Conservation (phyloP, 2,113 vertebrate species). For the Orycteropus afer region DNA sequence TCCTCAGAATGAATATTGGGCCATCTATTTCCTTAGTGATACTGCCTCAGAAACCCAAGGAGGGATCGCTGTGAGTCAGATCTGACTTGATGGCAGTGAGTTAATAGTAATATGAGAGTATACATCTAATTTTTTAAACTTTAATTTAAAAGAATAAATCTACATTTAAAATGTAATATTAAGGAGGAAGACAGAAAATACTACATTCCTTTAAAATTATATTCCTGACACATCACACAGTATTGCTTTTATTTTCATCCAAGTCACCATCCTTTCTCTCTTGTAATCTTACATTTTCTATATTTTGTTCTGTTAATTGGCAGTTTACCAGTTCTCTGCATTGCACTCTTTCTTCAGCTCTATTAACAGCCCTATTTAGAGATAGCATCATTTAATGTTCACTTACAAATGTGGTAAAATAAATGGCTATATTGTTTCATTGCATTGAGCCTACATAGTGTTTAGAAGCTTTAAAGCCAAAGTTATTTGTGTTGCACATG, state of each 20-base stretch:
- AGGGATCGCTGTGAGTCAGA: no score
- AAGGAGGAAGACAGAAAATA: neutral
- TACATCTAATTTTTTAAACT: neutral
- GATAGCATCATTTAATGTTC: neutral
- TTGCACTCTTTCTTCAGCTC: neutral
- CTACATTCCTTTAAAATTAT: constrained; percentile 28
- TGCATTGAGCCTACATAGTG: neutral
- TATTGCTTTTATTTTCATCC: constrained; percentile 32
- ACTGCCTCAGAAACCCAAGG: no score
- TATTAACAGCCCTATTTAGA: neutral
- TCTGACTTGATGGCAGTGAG: no score
- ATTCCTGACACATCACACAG: neutral
- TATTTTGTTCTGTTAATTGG: constrained; percentile 26
- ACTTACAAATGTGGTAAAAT: constrained; percentile 22
- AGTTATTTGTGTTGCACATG: neutral
- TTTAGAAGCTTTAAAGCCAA: constrained; percentile 20
- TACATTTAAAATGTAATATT: constrained; percentile 6
- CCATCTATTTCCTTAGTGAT: no score
- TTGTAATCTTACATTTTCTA: neutral
- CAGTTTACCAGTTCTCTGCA: constrained; percentile 2
- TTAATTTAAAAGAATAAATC: neutral
- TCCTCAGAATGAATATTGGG: no score
- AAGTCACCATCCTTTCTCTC: neutral
- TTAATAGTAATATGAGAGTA: neutral
- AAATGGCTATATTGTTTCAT: neutral